Base-by-base conservation (phyloP, 2,888 invertebrate genomes). In the Hipparchia semele region DNA sequence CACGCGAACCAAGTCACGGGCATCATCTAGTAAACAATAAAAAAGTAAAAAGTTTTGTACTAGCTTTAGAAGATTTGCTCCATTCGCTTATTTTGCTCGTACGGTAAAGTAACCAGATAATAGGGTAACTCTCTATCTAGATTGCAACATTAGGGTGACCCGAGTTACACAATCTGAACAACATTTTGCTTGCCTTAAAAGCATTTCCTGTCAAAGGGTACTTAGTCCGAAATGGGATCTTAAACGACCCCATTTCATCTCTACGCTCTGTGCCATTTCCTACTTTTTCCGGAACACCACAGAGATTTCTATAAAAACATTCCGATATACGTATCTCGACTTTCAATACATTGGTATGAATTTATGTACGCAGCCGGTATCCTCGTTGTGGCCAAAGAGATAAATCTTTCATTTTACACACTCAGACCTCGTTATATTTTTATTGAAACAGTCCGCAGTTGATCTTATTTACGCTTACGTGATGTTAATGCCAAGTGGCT, bases 281-380 rank as follows among this genome's bases (percentile, higher is more conserved):
- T 79, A 79, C 61, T 80, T 80, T 81, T 81, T 81, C 82, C 77
- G 77, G 77, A 67, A 83, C 84, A 87, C 82, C 60, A 83, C 86
- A 85, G 81, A 84, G 85, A 83, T 85, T 86, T 83, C 83, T 84
- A 87, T 86, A 84, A 87, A 89, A 90, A 89, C 84, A 88, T 84
- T 86, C 80, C 9, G 60, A 60, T 59, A 61, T 45, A 51, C 69
- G 81, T 13, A 84, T 83, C 84, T 77, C 81, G 84, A 85, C 86
- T 88, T 89, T 90, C 90, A 90, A 88, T 89, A 81, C 84, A 85
- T 82, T 83, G 82, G 83, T 85, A 87, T 87, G 88, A 90, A 90
- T 90, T 85, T 89, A 90, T 90, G 88, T 88, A 89, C 86, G 71
- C 65, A 54, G 68, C 61, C 70, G 53, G 61, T 53, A 73, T 73